phyloP scores from a whole-genome alignment of 2,888 invertebrate genomes.

The Marronus borbonicus region DNA sequence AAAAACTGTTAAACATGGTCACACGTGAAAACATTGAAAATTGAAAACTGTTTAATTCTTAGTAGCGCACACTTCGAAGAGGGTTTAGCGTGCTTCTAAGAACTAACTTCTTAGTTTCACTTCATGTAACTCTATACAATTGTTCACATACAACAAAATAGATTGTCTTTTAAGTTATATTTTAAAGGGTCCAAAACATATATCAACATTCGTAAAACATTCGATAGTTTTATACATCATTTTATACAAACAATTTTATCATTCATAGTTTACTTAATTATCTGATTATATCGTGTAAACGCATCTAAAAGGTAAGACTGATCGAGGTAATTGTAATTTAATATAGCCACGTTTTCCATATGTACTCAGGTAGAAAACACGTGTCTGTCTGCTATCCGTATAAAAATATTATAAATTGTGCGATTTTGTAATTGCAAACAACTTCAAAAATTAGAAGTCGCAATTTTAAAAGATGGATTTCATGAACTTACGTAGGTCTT shows the following conservation, averaged over 20 bases:
- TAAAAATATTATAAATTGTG: conserved; percentile 47
- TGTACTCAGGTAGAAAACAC: conserved; percentile 20
- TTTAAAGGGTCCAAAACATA: conserved; percentile 48
- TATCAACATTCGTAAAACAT: conserved; percentile 50
- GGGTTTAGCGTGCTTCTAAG: conserved; percentile 6
- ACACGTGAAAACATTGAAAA: conserved; percentile 46
- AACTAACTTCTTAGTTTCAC: conserved; percentile 17
- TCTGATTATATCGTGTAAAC: conserved; percentile 32
- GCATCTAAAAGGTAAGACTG: conserved; percentile 46
- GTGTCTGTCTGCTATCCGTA: conserved; percentile 17
- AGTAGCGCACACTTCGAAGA: conserved; percentile 6
- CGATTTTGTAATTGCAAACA: conserved; percentile 29
- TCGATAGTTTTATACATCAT: conserved; percentile 51
- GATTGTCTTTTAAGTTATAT: conserved; percentile 50
- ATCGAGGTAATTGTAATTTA: conserved; percentile 22
- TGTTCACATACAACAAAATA: conserved; percentile 49
- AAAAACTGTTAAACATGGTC: conserved; percentile 49
- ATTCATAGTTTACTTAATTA: conserved; percentile 25
- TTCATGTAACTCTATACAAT: conserved; percentile 44
- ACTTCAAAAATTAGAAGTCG: conserved; percentile 14
- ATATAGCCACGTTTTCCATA: neutral
- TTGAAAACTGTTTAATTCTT: conserved; percentile 30
- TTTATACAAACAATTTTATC: conserved; percentile 49
- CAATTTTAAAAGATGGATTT: conserved; percentile 23
- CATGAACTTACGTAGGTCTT: neutral